phyloP scores from a whole-genome alignment of 1,140 invertebrate genomes.

The Cheumatopsyche charites region DNA sequence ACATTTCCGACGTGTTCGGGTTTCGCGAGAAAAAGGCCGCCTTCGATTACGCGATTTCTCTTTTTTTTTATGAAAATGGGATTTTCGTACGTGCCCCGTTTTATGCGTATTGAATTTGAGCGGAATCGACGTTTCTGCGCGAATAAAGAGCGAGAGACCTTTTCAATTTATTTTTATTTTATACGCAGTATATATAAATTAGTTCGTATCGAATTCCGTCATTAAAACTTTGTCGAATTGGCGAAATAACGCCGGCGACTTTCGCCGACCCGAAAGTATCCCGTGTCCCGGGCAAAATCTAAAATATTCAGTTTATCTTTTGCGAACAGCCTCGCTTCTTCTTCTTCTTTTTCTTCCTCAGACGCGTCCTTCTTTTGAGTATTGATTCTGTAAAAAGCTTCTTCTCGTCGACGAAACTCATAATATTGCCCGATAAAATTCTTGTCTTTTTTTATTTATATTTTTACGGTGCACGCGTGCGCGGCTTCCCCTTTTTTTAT shows the following conservation, averaged over 20 bases:
- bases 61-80: no score
- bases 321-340: conserved; percentile 14
- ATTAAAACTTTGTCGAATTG: conserved; percentile 25
- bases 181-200: neutral
- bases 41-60: no score
- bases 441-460: no score
- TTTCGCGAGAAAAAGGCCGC: neutral
- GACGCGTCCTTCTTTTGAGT: conserved; percentile 11
- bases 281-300: neutral
- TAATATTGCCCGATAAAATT: conserved; percentile 4
- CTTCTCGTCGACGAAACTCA: conserved; percentile 1
- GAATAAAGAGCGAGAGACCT: no score
- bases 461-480: no score
- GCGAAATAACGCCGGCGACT: neutral
- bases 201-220: conserved; percentile 27
- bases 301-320: conserved; percentile 32
- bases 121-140: no score
- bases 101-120: no score
- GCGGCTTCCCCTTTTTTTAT: no score
- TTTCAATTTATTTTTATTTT: neutral
- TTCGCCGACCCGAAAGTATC: neutral
- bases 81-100: no score
- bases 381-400: conserved; percentile 18
- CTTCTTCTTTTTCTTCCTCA: neutral
- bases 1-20: neutral